Percentiles rank a stretch among this genome's conserved stretches.
Conservation (phyloP, 1,140 invertebrate genomes). For the Holcopasites calliopsidis region DNA sequence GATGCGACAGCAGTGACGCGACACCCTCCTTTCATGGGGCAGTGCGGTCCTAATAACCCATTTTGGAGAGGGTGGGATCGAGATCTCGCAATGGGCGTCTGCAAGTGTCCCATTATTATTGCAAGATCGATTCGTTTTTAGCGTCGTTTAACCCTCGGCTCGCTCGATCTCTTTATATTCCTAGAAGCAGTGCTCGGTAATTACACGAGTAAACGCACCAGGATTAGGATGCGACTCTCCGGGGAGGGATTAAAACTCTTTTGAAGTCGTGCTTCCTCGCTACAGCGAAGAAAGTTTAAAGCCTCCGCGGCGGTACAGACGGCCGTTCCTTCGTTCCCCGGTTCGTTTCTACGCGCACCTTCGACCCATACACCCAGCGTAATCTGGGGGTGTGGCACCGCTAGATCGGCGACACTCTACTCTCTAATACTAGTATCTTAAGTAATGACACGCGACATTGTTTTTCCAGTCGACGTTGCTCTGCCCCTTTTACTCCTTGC, state of each 20-base stretch:
- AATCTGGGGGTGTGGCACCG: constrained; percentile 55
- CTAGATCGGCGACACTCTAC: constrained; percentile 34
- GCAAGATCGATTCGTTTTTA: no score
- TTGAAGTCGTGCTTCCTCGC: constrained; percentile 22
- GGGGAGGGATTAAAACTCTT: constrained; percentile 5
- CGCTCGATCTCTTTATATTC: no score
- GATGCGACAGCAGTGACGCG: background rate
- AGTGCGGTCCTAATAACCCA: constrained; percentile 60
- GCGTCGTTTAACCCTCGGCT: no score
- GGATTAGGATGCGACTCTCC: no score
- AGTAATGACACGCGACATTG: constrained; percentile 56
- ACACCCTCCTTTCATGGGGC: constrained; percentile 39
- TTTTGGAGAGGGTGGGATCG: constrained; percentile 33
- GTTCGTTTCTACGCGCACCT: constrained; percentile 37
- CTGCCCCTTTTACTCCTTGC: constrained; percentile 16
- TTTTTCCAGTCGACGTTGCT: background rate
- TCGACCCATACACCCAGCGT: constrained; percentile 48
- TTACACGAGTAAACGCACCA: no score
- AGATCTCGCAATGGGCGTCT: background rate
- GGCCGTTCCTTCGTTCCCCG: constrained; percentile 33
- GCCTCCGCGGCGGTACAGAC: constrained; percentile 25
- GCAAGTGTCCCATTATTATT: no score
- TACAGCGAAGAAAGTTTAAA: constrained; percentile 43
- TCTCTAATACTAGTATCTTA: constrained; percentile 54
- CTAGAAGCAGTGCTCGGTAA: no score